Evolutionary conservation across 2,797 vertebrate species (phyloP).

Genomic region (Lates japonicus): DNA sequence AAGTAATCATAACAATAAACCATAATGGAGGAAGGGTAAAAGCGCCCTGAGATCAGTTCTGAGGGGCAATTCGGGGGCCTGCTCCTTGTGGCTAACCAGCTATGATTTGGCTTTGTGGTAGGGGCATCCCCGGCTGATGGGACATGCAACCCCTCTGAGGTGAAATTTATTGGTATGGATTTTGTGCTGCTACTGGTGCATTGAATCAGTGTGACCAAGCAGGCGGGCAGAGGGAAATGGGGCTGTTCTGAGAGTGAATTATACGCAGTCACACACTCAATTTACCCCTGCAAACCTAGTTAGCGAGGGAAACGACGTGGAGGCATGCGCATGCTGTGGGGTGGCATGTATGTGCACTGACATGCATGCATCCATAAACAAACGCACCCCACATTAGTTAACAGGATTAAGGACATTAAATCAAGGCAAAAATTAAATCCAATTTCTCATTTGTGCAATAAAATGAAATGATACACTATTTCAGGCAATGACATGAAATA

Average conservation of each 20-base stretch:
- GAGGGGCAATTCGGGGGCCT: conserved; percentile 36
- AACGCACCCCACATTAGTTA: conserved; percentile 67
- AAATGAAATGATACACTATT: conserved; percentile 63
- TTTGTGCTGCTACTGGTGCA: conserved; percentile 84
- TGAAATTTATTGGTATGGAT: conserved; percentile 86
- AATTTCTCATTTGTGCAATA: conserved; percentile 60
- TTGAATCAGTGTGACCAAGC: conserved; percentile 86
- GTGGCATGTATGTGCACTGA: conserved; percentile 39
- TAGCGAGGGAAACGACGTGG: conserved; percentile 75
- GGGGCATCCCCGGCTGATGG: conserved; percentile 76
- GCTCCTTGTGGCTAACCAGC: conserved; percentile 70
- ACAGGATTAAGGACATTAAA: conserved; percentile 74
- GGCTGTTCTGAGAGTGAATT: conserved; percentile 85
- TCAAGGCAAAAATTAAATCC: conserved; percentile 67
- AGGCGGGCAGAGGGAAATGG: conserved; percentile 83
- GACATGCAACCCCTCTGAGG: conserved; percentile 78
- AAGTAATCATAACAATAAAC: conserved; percentile 62
- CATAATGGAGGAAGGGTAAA: conserved; percentile 50
- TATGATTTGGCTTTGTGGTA: conserved; percentile 67
- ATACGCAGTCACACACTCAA: conserved; percentile 88
- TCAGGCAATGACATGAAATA: conserved; percentile 26
- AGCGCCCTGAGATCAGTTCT: conserved; percentile 39
- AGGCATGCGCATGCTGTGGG: conserved; percentile 61
- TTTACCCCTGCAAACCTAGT: conserved; percentile 86
- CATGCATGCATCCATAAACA: conserved; percentile 51